Evolutionary conservation across 2,888 invertebrate species (phyloP), one percentile per base, ranked within the genome.

Genomic region (Drosophila paranaensis): DNA sequence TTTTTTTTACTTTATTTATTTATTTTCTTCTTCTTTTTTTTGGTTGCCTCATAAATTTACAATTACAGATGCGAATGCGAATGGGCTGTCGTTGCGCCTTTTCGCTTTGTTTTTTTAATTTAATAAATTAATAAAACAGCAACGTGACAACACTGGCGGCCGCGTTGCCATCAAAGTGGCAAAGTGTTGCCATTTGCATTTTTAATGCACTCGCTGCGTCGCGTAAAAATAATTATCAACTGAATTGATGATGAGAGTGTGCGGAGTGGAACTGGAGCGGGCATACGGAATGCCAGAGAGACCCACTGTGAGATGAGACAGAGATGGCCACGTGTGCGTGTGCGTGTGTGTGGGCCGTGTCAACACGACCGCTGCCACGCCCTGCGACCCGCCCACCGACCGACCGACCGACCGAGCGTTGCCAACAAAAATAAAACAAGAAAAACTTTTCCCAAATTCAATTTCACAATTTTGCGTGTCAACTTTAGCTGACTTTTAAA

Each of bases 161-260:
- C 40, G 50, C 79, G 51, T 50, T 33, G 67, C 72, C 85, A 90
- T 90, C 86, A 86, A 91, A 91, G 89, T 90, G 91, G 90, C 90
- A 86, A 91, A 91, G 89, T 91, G 91, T 90, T 90, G 90, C 90
- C 90, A 89, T 90, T 90, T 89, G 89, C 90, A 91, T 89, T 91
- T 89, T 89, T 89, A 91, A 89, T 89, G 83, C 89, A 89, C 82
- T 82, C 77, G 84, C 80, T 74, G 78, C 78, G 82, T 69, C 80
- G 87, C 88, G 87, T 82, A 90, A 90, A 89, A 89, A 89, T 91
- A 89, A 89, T 91, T 91, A 89, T 90, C 90, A 89, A 81, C 91
- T 77, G 88, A 89, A 91, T 90, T 89, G 88, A 69, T 79, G 82
- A 77, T 82, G 78, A 89, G 82, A 42, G 74, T 46, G 82, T 54